These are phyloP conservation scores for Loripinus fragilis DNA, from an alignment of 2,888 invertebrate genomes.

Conservation along the genomic window DNA sequence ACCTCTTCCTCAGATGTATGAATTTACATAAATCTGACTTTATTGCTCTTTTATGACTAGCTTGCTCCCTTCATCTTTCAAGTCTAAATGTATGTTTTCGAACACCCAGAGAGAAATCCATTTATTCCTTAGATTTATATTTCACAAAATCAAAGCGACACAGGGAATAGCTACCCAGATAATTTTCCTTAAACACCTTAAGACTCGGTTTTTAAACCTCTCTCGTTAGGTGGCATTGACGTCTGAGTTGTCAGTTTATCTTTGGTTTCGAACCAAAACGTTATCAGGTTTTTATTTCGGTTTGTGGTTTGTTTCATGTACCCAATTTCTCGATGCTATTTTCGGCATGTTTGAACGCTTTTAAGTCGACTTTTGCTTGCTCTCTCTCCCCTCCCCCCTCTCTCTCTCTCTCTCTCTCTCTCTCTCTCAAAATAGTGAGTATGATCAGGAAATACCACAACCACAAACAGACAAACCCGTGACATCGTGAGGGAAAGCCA, in stretches of 20 bases:
- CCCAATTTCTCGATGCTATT: too few species aligned
- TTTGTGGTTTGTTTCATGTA: too few species aligned
- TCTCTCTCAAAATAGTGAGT: too few species aligned
- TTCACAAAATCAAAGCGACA: slow-evolving; percentile 38
- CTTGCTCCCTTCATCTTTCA: slow-evolving; percentile 46
- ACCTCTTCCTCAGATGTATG: slow-evolving; percentile 57
- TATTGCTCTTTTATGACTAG: slow-evolving; percentile 59
- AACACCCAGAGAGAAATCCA: slow-evolving; percentile 61
- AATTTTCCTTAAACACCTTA: neutral
- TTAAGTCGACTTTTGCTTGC: too few species aligned
- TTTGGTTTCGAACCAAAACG: too few species aligned
- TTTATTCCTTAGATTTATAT: slow-evolving; percentile 53
- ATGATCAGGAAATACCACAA: too few species aligned
- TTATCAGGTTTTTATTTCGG: too few species aligned
- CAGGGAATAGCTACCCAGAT: slow-evolving; percentile 1
- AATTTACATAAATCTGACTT: slow-evolving; percentile 66
- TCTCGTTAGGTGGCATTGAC: neutral
- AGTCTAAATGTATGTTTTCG: slow-evolving; percentile 32
- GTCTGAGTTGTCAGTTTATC: neutral
- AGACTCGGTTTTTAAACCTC: neutral
- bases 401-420: too few species aligned
- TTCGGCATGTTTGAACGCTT: too few species aligned
- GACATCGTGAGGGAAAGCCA: too few species aligned
- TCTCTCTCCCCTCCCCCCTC: too few species aligned
- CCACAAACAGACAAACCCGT: too few species aligned